Evolutionary conservation across 2,113 vertebrate species (phyloP).

Genomic region (Arenaria interpres): DNA sequence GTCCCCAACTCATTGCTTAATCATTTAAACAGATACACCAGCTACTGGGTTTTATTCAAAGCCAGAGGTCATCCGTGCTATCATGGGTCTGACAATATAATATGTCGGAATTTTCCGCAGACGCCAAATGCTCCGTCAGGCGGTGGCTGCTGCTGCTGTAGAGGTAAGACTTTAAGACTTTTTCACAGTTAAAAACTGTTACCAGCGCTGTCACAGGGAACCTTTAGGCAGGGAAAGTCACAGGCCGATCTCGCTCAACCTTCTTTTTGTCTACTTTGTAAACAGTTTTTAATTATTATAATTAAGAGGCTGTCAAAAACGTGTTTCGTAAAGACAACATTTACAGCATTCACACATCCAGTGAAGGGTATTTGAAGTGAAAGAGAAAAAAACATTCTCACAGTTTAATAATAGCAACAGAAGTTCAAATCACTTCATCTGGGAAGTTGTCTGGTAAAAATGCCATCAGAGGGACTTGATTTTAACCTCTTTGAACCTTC

Average conservation of each 20-base stretch:
- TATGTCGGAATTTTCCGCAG: conserved; percentile 28
- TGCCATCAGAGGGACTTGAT: neutral
- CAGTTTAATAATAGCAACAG: neutral
- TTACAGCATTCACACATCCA: neutral
- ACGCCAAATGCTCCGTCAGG: neutral
- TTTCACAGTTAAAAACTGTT: neutral
- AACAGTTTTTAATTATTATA: conserved; percentile 41
- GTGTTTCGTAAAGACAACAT: neutral
- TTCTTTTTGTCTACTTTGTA: neutral
- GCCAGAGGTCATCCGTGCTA: conserved; percentile 1
- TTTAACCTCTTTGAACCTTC: conserved; percentile 13
- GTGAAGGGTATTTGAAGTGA: conserved; percentile 5
- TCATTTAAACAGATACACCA: conserved; percentile 49
- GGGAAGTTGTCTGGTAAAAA: neutral
- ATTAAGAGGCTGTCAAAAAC: conserved; percentile 33
- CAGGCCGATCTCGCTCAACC: neutral
- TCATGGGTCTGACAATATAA: conserved; percentile 31
- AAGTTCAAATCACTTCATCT: neutral
- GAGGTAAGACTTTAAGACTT: conserved; percentile 34
- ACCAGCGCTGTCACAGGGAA: neutral
- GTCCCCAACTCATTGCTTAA: conserved; percentile 51
- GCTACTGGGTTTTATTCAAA: conserved; percentile 19
- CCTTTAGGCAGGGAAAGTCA: neutral
- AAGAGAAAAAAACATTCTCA: neutral
- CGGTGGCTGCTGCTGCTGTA: neutral